A percentile compares a stretch with the other conserved stretches of the same genome.
Evolutionary conservation across 1,140 invertebrate species (phyloP).

Genomic region (Drosophila azteca): DNA sequence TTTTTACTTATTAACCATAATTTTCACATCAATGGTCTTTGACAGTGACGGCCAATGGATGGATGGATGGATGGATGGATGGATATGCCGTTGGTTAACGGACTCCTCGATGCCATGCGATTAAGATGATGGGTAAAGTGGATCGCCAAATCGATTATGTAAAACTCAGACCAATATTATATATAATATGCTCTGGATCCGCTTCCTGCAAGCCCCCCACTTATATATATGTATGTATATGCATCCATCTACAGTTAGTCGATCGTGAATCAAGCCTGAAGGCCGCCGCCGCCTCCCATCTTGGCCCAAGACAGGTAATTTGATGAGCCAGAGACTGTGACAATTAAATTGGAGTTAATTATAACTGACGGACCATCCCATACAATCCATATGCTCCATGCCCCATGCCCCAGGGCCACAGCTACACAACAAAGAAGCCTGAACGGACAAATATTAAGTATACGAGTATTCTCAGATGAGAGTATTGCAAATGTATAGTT

Average conservation of each 20-base stretch:
- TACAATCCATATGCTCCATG: not conserved
- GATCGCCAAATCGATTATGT: conserved; percentile 23
- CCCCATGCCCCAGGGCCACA: not conserved
- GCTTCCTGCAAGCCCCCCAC: conserved; percentile 53
- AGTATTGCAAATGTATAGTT: no score
- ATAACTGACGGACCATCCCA: not conserved
- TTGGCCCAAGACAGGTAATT: conserved; percentile 11
- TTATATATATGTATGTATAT: not conserved
- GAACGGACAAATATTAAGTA: conserved; percentile 3
- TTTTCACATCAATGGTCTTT: conserved; percentile 78
- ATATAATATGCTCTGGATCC: conserved; percentile 46
- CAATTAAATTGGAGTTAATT: conserved; percentile 30
- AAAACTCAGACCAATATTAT: conserved; percentile 65
- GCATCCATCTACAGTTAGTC: conserved; percentile 46
- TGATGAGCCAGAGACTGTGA: conserved; percentile 24
- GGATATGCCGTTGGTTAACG: conserved; percentile 45
- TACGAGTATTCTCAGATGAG: no score
- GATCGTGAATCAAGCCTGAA: conserved; percentile 38
- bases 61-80: conserved; percentile 26
- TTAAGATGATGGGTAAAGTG: not conserved
- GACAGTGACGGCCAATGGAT: conserved; percentile 51
- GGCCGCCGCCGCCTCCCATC: conserved; percentile 12
- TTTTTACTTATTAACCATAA: conserved; percentile 49
- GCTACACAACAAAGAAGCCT: not conserved
- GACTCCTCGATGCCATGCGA: conserved; percentile 11